Base-by-base conservation (phyloP, 1,140 invertebrate genomes). In the Psix sp. region DNA sequence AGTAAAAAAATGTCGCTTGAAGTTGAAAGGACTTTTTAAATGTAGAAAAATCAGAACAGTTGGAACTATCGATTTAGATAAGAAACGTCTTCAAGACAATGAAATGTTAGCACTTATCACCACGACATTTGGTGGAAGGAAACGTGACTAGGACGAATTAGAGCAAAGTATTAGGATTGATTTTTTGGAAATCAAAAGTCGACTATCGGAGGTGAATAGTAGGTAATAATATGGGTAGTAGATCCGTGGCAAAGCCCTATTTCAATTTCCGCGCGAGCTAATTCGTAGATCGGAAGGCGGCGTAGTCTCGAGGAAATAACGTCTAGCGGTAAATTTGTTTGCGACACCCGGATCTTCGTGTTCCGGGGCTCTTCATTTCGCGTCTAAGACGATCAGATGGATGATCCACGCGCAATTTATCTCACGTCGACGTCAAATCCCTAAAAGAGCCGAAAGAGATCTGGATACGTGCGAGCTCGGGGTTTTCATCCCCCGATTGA, bases 351-450 rank as follows among this genome's bases (percentile, higher is more conserved):
- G 59, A 63, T 72, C 60, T 60, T 65, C 59, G 60, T 59, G 51
- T 63, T 63, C 45, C 59, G 52, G 16, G 42, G 35, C 70, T 74
- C 42, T 62, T 60, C 48, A 74, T 74, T 62, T 62, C 52, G 59
- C 49, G 24, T 45, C 54, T 51, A 45, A 57, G 48, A 67, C 62
- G 60, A 74, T 66, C 70, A 26, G 62, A 62, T 62, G 70, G 70
- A 74, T 62, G 70, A 74, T 67, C 63, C 71, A 57, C 63, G 59
- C 54, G 49, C 62, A 65, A 74, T 74, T 68, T 74, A 74, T 74
- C 63, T 68, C 72, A 62, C 59, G 65, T 70, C 59, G 65, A 60
- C 59, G 59, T 70, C 38, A 67, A 75, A 75, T 75, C 73, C 65
- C 52, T 52, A 46, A 66, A 70, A 75, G 65, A 75, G 54, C 46